Conservation (phyloP, 2,113 vertebrate genomes). For the Speoplatyrhinus poulsoni region DNA sequence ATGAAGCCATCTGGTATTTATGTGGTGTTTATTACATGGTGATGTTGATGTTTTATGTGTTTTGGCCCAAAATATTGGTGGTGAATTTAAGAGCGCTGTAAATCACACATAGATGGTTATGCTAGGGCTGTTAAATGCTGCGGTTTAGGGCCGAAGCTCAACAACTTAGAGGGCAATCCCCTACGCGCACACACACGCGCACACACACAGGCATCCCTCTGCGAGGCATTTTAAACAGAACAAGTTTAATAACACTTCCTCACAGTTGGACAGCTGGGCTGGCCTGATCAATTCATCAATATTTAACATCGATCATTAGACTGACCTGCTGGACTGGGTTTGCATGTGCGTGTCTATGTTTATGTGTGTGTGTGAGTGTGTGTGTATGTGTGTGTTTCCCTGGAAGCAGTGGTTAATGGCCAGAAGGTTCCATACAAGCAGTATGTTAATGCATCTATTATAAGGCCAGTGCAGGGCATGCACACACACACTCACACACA, state of each 20-base stretch:
- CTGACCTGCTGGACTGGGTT: conserved; percentile 29
- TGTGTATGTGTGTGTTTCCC: conserved; percentile 6
- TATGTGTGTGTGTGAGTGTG: conserved; percentile 25
- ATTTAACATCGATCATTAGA: conserved; percentile 45
- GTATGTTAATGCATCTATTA: conserved; percentile 28
- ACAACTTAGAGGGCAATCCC: background rate
- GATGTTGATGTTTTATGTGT: conserved; percentile 36
- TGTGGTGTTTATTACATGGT: conserved; percentile 36
- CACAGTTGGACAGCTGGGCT: conserved; percentile 53
- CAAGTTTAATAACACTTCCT: conserved; percentile 64
- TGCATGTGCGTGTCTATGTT: conserved; percentile 11
- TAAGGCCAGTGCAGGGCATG: conserved; percentile 15
- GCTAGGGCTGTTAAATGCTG: conserved; percentile 28
- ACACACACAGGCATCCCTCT: background rate
- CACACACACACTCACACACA: background rate
- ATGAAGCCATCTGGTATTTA: conserved; percentile 22
- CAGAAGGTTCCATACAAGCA: conserved; percentile 29
- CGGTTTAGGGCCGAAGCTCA: conserved; percentile 14
- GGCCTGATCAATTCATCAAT: conserved; percentile 66
- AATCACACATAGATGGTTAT: conserved; percentile 43
- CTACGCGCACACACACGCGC: conserved; percentile 3
- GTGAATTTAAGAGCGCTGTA: conserved; percentile 36
- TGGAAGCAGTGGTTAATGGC: conserved; percentile 24
- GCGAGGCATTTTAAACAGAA: conserved; percentile 43
- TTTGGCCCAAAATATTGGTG: conserved; percentile 34